Evolutionary conservation across 2,797 vertebrate genomes (phyloP), one percentile per base, ranked within the genome.

Genomic region (Macropodus opercularis): DNA sequence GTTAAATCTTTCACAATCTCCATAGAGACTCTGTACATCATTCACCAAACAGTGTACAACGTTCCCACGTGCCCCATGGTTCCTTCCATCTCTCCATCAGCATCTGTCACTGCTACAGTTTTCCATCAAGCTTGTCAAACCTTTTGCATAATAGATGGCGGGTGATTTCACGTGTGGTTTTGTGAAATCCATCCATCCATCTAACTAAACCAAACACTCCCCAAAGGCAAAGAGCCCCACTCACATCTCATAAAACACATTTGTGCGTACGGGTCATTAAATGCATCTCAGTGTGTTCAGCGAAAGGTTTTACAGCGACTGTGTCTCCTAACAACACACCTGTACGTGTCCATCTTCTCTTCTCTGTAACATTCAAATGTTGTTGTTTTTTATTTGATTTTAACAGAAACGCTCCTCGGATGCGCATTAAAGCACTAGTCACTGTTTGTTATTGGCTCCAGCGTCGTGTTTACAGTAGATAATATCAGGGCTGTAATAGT

Each of bases 61-160:
- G 54, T 2, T 22, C 23, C 12, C 4, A 12, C 48, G 31, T 18
- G 26, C 21, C 35, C 35, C 6, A 49, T 6, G 14, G 8, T 44
- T 15, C 4, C 42, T 39, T 55, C 43, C 44, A 39, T 14, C 31
- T 42, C 17, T 42, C 41, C 4, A 26, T 46, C 56, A 21, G 0
- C 7, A 14, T 52, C 51, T 46, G 22, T 15, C 34, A 62, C 65
- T 56, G 55, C 24, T 23, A 1, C n/a, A 15, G 11, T 44, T 38
- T 29, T 60, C 47, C 31, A 59, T 75, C 61, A 67, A 18, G 24
- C 38, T 68, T 51, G 11, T 59, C 61, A 72, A 55, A 72, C 35
- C 15, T 61, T 23, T 3, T 75, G 50, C 48, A 73, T 66, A 52
- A 68, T 58, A 48, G 51, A 78, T 79, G 56, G 68, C 14, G 35